Conservation (phyloP, 2,888 invertebrate genomes). For the Helleia helle region DNA sequence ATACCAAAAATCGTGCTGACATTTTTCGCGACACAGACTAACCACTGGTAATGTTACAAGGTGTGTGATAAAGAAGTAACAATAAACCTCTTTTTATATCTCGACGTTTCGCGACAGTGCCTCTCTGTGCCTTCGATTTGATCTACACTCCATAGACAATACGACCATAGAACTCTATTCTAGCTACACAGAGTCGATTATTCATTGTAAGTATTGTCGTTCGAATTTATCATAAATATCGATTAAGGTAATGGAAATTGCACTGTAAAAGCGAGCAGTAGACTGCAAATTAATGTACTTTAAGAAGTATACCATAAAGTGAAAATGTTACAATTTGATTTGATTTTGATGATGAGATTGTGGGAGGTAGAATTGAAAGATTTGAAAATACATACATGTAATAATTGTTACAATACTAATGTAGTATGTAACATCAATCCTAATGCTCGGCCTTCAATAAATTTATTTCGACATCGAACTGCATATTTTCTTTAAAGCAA, state of each 20-base stretch:
- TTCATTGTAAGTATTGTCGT: not conserved
- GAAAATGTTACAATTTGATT: conserved; percentile 17
- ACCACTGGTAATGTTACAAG: conserved; percentile 48
- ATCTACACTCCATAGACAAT: conserved; percentile 24
- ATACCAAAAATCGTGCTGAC: conserved; percentile 66
- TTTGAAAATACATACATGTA: too few species aligned
- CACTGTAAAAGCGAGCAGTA: conserved; percentile 26
- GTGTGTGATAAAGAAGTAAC: conserved; percentile 68
- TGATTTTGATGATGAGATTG: too few species aligned
- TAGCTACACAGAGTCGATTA: conserved; percentile 5
- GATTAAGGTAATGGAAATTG: conserved; percentile 21
- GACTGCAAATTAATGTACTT: conserved; percentile 24
- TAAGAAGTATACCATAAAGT: conserved; percentile 10
- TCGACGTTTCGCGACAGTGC: conserved; percentile 71
- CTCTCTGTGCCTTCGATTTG: conserved; percentile 42
- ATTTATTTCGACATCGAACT: too few species aligned
- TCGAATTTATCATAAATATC: conserved; percentile 14
- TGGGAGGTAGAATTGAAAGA: conserved; percentile 1
- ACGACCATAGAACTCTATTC: conserved; percentile 18
- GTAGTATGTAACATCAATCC: too few species aligned
- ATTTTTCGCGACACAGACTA: conserved; percentile 37
- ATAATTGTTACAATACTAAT: too few species aligned
- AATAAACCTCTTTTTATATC: conserved; percentile 71
- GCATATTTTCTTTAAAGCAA: too few species aligned
- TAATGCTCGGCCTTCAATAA: too few species aligned